Evolutionary conservation across 2,888 invertebrate species (phyloP), one percentile per base, ranked within the genome.

Genomic region (Papilio demoleus): DNA sequence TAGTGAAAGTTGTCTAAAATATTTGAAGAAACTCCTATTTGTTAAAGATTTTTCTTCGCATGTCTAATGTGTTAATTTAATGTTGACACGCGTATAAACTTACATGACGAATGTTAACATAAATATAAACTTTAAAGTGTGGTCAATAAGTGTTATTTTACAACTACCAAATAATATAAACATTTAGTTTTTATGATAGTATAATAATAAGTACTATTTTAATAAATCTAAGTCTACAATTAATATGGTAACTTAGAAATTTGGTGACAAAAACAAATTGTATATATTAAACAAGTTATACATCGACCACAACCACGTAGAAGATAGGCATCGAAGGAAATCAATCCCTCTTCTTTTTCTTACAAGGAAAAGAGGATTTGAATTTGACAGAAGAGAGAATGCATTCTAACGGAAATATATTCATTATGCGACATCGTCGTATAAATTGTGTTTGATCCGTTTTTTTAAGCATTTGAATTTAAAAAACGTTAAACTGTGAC

Each of bases 11-110:
- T 53, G 42, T 72, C 70, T 70, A 64, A 72, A 70, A 72, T 73
- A 72, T 74, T 72, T 71, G 70, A 72, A 73, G 73, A 83, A 86
- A 84, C 86, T 81, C 82, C 79, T 80, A 81, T 83, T 81, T 75
- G 73, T 72, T 74, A 17, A 42, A 79, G 81, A 81, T 77, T 76
- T 75, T 76, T 76, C 75, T 87, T 88, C 87, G 83, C 89, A 88
- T 87, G 81, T 73, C 74, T 80, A 83, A 83, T 82, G 85, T 85
- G 84, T 83, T 88, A 86, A 88, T 86, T 81, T 73, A 63, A 73
- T 70, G 77, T 78, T 84, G 84, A 87, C 78, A 81, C 75, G 74
- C 85, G 81, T 75, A 79, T 85, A 85, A 40, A 27, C 34, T 65
- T 65, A n/a, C n/a, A n/a, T 60, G 36, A 12, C 38, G 4, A 24